phyloP scores from a whole-genome alignment of 2,888 invertebrate species.

The Apeira syringaria region DNA sequence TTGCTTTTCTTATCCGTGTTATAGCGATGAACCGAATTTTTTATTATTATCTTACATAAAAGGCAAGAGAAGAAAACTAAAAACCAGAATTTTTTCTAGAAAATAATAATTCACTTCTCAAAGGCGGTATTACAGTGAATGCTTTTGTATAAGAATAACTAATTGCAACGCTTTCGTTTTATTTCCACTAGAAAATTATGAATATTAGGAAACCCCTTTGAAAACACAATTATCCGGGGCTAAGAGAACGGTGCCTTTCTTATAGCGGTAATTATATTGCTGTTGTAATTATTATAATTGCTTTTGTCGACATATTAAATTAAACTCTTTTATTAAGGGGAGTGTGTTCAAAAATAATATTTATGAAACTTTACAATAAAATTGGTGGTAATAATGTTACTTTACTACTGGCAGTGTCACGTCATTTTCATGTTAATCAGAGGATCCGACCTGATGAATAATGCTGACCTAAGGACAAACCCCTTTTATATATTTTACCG shows the following conservation, averaged over 20 bases:
- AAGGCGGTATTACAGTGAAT: neutral
- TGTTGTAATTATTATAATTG: slow-evolving; percentile 78
- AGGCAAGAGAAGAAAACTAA: neutral
- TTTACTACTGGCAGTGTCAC: too few species aligned
- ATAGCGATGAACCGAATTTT: too few species aligned
- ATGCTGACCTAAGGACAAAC: too few species aligned
- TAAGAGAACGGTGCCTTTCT: slow-evolving; percentile 62
- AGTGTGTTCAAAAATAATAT: slow-evolving; percentile 4
- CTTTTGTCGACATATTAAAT: slow-evolving; percentile 71
- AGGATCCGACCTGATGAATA: too few species aligned
- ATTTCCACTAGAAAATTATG: slow-evolving; percentile 53
- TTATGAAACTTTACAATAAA: neutral
- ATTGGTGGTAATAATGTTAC: too few species aligned
- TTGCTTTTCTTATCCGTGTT: too few species aligned
- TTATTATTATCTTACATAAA: too few species aligned
- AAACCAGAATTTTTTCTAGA: neutral
- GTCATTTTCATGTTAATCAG: too few species aligned
- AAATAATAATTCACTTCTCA: neutral
- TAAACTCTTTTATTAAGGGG: slow-evolving; percentile 63
- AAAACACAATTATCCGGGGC: slow-evolving; percentile 70
- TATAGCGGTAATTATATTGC: slow-evolving; percentile 68
- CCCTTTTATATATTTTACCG: too few species aligned
- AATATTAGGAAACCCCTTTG: slow-evolving; percentile 62
- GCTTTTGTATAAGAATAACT: slow-evolving; percentile 5
- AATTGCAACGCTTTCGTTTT: slow-evolving; percentile 32